A percentile compares a stretch with the other conserved stretches of the same genome.
phyloP scores from a whole-genome alignment of 1,140 invertebrate species.

The Stegodyphus mimosarum region DNA sequence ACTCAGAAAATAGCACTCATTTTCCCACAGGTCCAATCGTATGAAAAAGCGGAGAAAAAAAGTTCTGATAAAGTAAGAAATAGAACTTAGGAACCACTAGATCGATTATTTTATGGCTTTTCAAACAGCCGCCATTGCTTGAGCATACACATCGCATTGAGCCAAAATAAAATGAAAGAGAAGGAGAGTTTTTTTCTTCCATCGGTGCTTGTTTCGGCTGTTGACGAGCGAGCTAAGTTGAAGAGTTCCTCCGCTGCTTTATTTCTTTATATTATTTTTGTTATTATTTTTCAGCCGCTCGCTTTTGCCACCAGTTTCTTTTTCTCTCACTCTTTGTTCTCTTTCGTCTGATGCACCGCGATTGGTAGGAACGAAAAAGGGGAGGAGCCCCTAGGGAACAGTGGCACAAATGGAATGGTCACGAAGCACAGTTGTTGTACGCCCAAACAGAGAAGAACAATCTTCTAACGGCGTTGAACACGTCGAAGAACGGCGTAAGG shows the following conservation, averaged over 20 bases:
- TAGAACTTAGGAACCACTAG: constrained; percentile 19
- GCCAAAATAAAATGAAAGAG: constrained; percentile 35
- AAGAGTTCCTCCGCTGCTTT: constrained; percentile 27
- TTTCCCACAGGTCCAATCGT: constrained; percentile 25
- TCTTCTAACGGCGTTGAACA: constrained; percentile 46
- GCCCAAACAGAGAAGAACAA: constrained; percentile 44
- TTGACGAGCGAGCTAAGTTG: constrained; percentile 51
- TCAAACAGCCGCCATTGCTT: constrained; percentile 38
- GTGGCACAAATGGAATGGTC: constrained; percentile 51
- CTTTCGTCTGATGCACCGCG: constrained; percentile 38
- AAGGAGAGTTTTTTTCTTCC: background rate
- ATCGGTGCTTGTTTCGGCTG: constrained; percentile 29
- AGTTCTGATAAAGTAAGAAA: constrained; percentile 3
- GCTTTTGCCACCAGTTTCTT: background rate
- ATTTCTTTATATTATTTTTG: constrained; percentile 33
- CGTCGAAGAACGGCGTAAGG: constrained; percentile 17
- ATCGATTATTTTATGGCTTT: constrained; percentile 56
- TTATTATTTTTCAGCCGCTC: constrained; percentile 16
- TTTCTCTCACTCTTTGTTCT: constrained; percentile 31
- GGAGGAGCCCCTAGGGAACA: constrained; percentile 25
- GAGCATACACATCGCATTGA: constrained; percentile 27
- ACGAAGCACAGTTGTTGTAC: constrained; percentile 15
- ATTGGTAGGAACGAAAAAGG: constrained; percentile 35
- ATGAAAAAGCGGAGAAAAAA: constrained; percentile 21
- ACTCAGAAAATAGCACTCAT: constrained; percentile 21